These are phyloP conservation scores for Melinaea marsaeus DNA, from an alignment of 2,888 invertebrate species.

Conservation along the genomic window DNA sequence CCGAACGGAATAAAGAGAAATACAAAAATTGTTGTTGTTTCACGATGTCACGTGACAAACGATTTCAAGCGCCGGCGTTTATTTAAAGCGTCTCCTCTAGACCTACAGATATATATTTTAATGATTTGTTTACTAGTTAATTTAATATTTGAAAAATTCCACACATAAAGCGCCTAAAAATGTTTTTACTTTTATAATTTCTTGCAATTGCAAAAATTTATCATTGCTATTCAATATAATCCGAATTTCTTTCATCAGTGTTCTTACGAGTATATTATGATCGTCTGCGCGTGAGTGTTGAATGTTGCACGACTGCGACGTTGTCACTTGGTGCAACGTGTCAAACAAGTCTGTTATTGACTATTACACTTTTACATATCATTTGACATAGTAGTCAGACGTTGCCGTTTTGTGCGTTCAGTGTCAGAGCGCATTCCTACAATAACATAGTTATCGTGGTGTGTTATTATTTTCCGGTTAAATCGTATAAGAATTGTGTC, in stretches of 20 bases:
- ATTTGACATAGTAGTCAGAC: conserved; percentile 14
- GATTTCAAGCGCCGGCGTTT: too few species aligned
- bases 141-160: too few species aligned
- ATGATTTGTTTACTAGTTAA: too few species aligned
- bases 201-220: not conserved
- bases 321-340: conserved; percentile 24
- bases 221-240: not conserved
- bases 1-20: too few species aligned
- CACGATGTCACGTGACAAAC: too few species aligned
- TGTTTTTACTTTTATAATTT: not conserved
- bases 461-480: conserved; percentile 33
- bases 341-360: conserved; percentile 9
- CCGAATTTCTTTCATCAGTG: too few species aligned
- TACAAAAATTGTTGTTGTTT: too few species aligned
- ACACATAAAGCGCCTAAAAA: too few species aligned
- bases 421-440: conserved; percentile 29
- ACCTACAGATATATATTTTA: too few species aligned
- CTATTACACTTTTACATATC: conserved; percentile 1
- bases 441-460: conserved; percentile 10
- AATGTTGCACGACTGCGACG: conserved; percentile 19
- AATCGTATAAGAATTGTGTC: conserved; percentile 16
- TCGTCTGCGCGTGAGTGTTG: not conserved
- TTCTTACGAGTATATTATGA: too few species aligned
- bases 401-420: conserved; percentile 27
- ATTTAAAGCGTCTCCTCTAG: too few species aligned